phyloP scores from a whole-genome alignment of 2,113 vertebrate species.

The Paralichthys olivaceus region DNA sequence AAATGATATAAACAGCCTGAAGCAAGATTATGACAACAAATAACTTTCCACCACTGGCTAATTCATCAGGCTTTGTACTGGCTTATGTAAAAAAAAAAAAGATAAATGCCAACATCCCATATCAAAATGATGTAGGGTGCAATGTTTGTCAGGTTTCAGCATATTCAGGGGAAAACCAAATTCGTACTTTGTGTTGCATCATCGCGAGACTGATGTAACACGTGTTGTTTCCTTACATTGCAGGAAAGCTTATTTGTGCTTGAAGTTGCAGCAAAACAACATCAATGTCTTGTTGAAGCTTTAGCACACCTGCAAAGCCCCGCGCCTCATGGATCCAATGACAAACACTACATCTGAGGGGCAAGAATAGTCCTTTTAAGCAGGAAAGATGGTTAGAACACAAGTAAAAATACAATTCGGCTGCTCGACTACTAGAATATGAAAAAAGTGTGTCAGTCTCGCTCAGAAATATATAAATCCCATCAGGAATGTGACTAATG shows the following conservation, averaged over 20 bases:
- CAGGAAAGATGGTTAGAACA: background rate
- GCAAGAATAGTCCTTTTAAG: background rate
- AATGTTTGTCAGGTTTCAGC: no score
- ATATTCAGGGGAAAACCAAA: background rate
- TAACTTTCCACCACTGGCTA: background rate
- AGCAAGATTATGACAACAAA: no score
- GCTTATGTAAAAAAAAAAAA: no score
- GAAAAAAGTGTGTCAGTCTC: background rate
- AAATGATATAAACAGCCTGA: no score
- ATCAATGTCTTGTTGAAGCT: background rate
- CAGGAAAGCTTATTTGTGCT: slow-evolving; percentile 7
- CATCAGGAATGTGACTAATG: slow-evolving; percentile 34
- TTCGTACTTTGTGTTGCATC: background rate
- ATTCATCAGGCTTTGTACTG: no score
- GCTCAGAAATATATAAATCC: slow-evolving; percentile 21
- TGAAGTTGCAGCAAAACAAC: no score
- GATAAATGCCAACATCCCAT: no score
- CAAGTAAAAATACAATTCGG: background rate
- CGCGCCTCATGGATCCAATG: background rate
- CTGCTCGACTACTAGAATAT: background rate
- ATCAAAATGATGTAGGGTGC: no score
- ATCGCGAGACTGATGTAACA: background rate
- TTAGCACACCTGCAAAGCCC: background rate
- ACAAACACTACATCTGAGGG: slow-evolving; percentile 4
- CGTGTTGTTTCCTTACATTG: background rate